A percentile compares a stretch with the other conserved stretches of the same genome.
Conservation (phyloP, 2,797 vertebrate species). For the Nyctibius grandis region DNA sequence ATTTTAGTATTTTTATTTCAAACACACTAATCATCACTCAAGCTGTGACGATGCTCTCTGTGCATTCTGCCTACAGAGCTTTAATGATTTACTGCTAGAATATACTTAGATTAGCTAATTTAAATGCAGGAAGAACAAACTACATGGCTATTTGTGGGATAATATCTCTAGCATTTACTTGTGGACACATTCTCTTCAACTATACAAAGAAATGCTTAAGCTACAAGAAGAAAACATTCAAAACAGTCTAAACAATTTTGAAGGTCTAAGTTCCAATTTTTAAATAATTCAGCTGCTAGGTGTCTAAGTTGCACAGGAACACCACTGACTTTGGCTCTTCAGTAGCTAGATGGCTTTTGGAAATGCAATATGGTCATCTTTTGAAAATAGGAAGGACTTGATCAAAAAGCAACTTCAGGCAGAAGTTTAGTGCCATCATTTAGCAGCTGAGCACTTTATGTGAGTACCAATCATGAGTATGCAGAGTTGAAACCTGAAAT, state of each 20-base stretch:
- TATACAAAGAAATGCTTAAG: neutral
- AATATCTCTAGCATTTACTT: neutral
- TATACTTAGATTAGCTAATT: neutral
- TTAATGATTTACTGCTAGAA: neutral
- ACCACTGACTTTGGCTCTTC: neutral
- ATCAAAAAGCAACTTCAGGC: neutral
- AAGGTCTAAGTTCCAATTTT: neutral
- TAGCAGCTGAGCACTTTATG: neutral
- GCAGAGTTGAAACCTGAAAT: neutral
- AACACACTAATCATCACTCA: neutral
- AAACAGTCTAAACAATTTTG: neutral
- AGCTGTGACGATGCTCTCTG: neutral
- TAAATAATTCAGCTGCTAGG: neutral
- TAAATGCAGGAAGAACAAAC: slow-evolving; percentile 7
- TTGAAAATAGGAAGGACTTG: neutral
- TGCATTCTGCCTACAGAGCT: neutral
- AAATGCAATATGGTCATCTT: neutral
- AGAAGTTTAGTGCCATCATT: neutral
- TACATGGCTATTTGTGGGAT: neutral
- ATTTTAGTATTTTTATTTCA: slow-evolving; percentile 19
- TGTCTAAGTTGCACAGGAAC: neutral
- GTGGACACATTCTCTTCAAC: neutral
- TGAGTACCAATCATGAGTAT: neutral
- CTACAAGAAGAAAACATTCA: neutral
- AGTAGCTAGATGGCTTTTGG: neutral